Conservation (phyloP, 2,797 vertebrate genomes). For the Brotula barbata region DNA sequence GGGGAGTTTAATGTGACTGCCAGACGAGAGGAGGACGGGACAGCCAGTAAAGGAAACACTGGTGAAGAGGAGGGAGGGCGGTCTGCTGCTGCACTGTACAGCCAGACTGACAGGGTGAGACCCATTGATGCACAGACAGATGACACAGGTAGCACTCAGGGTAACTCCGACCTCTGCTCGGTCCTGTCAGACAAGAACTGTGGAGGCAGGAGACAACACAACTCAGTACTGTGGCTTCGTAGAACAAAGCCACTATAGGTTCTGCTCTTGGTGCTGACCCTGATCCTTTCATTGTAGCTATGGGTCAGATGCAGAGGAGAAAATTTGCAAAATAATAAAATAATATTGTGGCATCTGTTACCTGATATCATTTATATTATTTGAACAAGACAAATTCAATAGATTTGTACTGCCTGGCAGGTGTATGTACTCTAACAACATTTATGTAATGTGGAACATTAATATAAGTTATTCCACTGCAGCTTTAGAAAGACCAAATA, state of each 20-base stretch:
- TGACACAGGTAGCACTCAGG: background rate
- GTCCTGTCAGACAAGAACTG: slow-evolving; percentile 38
- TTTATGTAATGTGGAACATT: too few species aligned
- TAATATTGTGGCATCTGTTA: too few species aligned
- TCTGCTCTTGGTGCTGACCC: too few species aligned
- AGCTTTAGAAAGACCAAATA: too few species aligned
- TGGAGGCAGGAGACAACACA: slow-evolving; percentile 24
- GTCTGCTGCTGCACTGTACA: slow-evolving; percentile 21
- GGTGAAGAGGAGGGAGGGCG: slow-evolving; percentile 30
- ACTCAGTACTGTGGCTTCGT: background rate
- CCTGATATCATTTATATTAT: too few species aligned
- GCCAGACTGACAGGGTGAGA: slow-evolving; percentile 67
- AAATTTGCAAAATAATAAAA: too few species aligned
- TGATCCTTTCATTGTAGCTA: too few species aligned
- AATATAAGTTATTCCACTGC: too few species aligned
- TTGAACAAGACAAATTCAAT: too few species aligned
- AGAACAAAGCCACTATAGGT: background rate
- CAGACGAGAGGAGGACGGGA: slow-evolving; percentile 67
- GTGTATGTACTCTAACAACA: too few species aligned
- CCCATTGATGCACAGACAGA: slow-evolving; percentile 68
- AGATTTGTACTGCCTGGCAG: too few species aligned
- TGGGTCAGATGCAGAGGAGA: too few species aligned
- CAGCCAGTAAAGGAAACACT: slow-evolving; percentile 52
- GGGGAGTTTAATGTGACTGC: slow-evolving; percentile 60
- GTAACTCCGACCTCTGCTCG: background rate